Evolutionary conservation across 2,113 vertebrate species (phyloP).

Genomic region (Serilophus lunatus): DNA sequence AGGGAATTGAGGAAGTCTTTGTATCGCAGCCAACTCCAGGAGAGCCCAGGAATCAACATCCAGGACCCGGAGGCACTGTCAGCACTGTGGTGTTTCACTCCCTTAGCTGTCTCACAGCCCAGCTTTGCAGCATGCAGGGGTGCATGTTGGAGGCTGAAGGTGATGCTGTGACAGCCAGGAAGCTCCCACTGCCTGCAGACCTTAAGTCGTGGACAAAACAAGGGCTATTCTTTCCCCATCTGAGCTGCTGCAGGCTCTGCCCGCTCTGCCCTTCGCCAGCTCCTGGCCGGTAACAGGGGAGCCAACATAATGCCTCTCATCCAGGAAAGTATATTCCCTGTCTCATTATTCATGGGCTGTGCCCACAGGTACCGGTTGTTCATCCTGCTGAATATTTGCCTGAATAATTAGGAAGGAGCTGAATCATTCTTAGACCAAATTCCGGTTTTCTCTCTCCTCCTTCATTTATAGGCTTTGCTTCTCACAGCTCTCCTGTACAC

Average conservation of each 20-base stretch:
- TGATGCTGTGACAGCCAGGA: neutral
- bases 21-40: neutral
- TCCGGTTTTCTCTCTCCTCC: constrained; percentile 10
- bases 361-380: constrained; percentile 25
- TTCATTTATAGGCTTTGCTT: neutral
- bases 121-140: neutral
- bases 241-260: neutral
- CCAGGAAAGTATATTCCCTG: constrained; percentile 3
- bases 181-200: neutral
- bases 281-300: neutral
- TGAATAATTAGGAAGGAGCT: constrained; percentile 57
- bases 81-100: neutral
- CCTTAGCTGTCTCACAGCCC: neutral
- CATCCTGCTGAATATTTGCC: constrained; percentile 32
- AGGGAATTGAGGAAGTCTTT: neutral
- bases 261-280: rapidly evolving
- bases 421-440: constrained; percentile 65
- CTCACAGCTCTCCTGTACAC: neutral
- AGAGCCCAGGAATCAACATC: neutral
- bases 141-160: neutral
- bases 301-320: neutral
- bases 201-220: neutral
- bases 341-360: constrained; percentile 31
- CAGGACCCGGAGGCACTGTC: neutral
- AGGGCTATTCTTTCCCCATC: neutral